Conservation (phyloP, 2,888 invertebrate species). For the Melieria picta region DNA sequence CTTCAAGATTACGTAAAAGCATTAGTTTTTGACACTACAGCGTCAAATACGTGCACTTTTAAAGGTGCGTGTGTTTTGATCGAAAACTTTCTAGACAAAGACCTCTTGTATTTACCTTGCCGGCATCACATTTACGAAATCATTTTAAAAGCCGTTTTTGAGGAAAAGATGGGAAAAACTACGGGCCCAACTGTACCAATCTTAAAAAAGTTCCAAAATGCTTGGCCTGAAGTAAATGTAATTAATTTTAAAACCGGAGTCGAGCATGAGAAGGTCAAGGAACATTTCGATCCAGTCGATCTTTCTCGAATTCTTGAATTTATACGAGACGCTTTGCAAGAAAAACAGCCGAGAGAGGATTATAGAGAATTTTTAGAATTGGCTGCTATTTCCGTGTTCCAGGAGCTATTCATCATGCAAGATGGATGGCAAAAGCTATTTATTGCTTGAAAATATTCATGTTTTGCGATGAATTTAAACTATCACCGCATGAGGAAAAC, state of each 20-base stretch:
- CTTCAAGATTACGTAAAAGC: slow-evolving; percentile 21
- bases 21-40: slow-evolving; percentile 24
- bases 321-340: slow-evolving; percentile 10
- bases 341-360: slow-evolving; percentile 5
- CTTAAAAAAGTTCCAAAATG: slow-evolving; percentile 14
- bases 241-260: slow-evolving; percentile 5
- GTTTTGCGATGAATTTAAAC: slow-evolving; percentile 29
- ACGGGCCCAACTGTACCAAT: slow-evolving; percentile 14
- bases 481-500: slow-evolving; percentile 29
- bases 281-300: not conserved
- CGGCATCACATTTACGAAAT: slow-evolving; percentile 30
- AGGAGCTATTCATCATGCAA: slow-evolving; percentile 26
- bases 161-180: slow-evolving; percentile 22
- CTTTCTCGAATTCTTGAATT: slow-evolving; percentile 3
- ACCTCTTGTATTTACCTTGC: slow-evolving; percentile 20
- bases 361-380: slow-evolving; percentile 7
- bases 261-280: not conserved
- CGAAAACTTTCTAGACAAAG: slow-evolving; percentile 19
- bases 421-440: slow-evolving; percentile 36
- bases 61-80: slow-evolving; percentile 21
- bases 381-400: slow-evolving; percentile 8
- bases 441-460: slow-evolving; percentile 35
- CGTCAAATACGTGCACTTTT: slow-evolving; percentile 20
- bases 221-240: slow-evolving; percentile 5
- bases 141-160: slow-evolving; percentile 28